Evolutionary conservation across 2,113 vertebrate species (phyloP).

Genomic region (Platysteira castanea): DNA sequence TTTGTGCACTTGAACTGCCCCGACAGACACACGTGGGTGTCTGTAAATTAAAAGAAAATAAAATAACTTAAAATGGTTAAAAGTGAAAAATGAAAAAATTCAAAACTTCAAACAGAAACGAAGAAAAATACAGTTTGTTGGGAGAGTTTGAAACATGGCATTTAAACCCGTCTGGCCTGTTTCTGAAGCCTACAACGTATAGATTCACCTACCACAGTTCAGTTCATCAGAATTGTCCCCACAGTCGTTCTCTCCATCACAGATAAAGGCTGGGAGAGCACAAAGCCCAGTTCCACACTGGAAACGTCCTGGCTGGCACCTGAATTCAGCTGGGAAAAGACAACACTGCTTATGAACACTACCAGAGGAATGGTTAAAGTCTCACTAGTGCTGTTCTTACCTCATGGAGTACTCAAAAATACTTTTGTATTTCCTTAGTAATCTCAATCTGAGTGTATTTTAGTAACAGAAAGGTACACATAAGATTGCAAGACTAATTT

Average conservation of each 20-base stretch:
- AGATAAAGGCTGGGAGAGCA: constrained; percentile 95
- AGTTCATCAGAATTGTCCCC: constrained; percentile 97
- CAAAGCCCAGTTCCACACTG: constrained; percentile 97
- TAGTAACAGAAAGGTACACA: background rate
- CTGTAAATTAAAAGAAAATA: constrained; percentile 65
- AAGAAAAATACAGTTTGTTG: background rate
- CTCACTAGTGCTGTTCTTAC: background rate
- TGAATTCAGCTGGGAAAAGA: constrained; percentile 88
- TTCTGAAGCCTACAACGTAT: background rate
- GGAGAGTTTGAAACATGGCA: background rate
- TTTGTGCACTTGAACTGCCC: constrained; percentile 96
- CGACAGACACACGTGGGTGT: constrained; percentile 93
- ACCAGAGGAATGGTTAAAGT: background rate
- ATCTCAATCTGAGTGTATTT: background rate
- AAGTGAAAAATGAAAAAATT: background rate
- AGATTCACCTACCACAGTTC: constrained; percentile 87
- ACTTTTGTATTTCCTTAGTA: background rate
- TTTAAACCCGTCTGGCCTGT: background rate
- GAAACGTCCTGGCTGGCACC: constrained; percentile 94
- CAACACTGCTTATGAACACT: background rate
- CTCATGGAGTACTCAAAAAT: background rate
- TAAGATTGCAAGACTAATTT: background rate
- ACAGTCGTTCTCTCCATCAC: constrained; percentile 97
- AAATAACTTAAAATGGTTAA: background rate
- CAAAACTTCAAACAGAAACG: background rate